Conservation (phyloP, 1,140 invertebrate genomes). For the Papilio dardanus region DNA sequence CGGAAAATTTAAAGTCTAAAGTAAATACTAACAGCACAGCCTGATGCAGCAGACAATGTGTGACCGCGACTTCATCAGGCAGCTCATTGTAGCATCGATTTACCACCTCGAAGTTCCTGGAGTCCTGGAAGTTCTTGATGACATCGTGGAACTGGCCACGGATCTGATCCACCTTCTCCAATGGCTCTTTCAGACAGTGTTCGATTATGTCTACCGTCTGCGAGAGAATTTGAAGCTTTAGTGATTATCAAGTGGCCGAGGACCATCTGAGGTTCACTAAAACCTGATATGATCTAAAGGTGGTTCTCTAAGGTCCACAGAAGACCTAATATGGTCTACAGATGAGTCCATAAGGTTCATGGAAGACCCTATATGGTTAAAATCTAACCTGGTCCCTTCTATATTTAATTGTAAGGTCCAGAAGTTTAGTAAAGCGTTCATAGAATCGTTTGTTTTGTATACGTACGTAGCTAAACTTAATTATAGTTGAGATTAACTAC, state of each 20-base stretch:
- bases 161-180: conserved; percentile 61
- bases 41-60: conserved; percentile 73
- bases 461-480: background rate
- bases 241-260: background rate
- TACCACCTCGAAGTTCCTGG: conserved; percentile 64
- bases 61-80: conserved; percentile 68
- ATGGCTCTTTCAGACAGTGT: conserved; percentile 66
- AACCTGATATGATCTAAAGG: no score
- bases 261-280: no score
- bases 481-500: background rate
- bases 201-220: conserved; percentile 72
- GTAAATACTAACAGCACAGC: conserved; percentile 65
- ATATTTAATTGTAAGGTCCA: background rate
- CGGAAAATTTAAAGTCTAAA: background rate
- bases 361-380: no score
- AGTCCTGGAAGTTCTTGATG: conserved; percentile 70
- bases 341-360: no score
- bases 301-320: no score
- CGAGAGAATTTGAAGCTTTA: background rate
- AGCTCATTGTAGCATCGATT: conserved; percentile 64
- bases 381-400: background rate
- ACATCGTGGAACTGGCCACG: conserved; percentile 62
- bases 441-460: background rate
- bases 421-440: background rate
- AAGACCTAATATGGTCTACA: no score